phyloP scores from a whole-genome alignment of 1,140 invertebrate genomes.

The Hyles vespertilio region DNA sequence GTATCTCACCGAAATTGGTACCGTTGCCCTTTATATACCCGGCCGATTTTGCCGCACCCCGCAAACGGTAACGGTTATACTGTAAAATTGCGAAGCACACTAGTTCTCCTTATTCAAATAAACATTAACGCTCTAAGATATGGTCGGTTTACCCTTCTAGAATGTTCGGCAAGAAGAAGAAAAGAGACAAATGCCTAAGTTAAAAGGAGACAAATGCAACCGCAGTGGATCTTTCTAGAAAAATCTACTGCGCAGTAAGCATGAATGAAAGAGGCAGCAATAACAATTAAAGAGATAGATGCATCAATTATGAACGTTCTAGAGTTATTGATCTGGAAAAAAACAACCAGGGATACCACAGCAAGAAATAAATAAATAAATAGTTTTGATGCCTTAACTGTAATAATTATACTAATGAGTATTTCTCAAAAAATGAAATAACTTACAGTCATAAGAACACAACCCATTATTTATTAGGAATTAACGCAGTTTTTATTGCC shows the following conservation, averaged over 20 bases:
- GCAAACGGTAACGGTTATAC: slow-evolving; percentile 22
- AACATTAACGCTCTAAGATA: slow-evolving; percentile 5
- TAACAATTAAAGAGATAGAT: slow-evolving; percentile 2
- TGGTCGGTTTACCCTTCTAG: slow-evolving; percentile 41
- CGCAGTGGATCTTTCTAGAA: slow-evolving; percentile 16
- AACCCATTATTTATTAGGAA: no score
- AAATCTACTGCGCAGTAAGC: slow-evolving; percentile 8
- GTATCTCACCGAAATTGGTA: slow-evolving; percentile 23
- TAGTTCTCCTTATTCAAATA: not conserved
- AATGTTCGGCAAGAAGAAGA: slow-evolving; percentile 34
- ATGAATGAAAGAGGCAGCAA: slow-evolving; percentile 27
- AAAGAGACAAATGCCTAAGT: slow-evolving; percentile 11
- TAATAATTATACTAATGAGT: no score
- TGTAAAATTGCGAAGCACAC: slow-evolving; percentile 18
- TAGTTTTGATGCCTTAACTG: no score
- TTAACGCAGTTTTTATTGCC: no score
- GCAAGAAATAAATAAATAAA: no score
- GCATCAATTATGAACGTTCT: no score
- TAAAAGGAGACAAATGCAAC: slow-evolving; percentile 12
- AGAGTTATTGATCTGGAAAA: no score
- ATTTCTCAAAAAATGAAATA: no score
- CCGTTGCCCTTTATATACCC: slow-evolving; percentile 34
- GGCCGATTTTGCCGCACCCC: slow-evolving; percentile 7
- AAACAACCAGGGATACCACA: no score
- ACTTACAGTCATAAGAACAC: no score